Evolutionary conservation across 2,797 vertebrate genomes (phyloP).

Genomic region (Malurus leucopterus): DNA sequence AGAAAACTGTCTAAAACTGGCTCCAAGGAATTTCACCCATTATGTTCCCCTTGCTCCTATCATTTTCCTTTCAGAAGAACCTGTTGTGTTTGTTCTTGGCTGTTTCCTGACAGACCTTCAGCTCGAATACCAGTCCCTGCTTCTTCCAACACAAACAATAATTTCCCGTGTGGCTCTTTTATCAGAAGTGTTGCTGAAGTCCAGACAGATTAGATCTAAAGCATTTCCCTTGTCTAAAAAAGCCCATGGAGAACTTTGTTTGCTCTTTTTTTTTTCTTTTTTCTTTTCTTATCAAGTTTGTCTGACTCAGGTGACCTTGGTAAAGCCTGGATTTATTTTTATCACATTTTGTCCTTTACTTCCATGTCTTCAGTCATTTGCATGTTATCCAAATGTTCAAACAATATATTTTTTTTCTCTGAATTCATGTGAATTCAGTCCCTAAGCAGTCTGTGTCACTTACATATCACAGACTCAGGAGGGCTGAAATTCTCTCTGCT

Average conservation of each 20-base stretch:
- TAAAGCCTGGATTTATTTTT: conserved; percentile 24
- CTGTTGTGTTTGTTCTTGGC: conserved; percentile 44
- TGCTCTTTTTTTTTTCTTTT: background rate
- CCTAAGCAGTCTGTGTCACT: background rate
- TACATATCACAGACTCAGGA: background rate
- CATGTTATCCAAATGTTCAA: background rate
- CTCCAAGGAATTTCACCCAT: conserved; percentile 29
- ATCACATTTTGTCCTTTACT: background rate
- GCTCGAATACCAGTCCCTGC: background rate
- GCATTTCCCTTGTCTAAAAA: conserved; percentile 58
- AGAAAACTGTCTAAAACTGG: conserved; percentile 6
- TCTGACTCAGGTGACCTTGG: conserved; percentile 27
- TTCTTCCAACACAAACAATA: conserved; percentile 56
- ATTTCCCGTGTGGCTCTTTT: conserved; percentile 53
- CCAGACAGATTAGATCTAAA: conserved; percentile 65
- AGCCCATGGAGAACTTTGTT: conserved; percentile 11
- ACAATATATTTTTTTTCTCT: background rate
- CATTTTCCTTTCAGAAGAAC: conserved; percentile 45
- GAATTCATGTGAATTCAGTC: background rate
- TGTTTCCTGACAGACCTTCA: conserved; percentile 47
- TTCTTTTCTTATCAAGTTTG: conserved; percentile 19
- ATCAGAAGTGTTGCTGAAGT: conserved; percentile 53
- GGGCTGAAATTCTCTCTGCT: background rate
- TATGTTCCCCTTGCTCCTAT: background rate
- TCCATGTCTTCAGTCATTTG: background rate